Evolutionary conservation across 2,797 vertebrate species (phyloP).

Genomic region (Parotocinclus haroldoi): DNA sequence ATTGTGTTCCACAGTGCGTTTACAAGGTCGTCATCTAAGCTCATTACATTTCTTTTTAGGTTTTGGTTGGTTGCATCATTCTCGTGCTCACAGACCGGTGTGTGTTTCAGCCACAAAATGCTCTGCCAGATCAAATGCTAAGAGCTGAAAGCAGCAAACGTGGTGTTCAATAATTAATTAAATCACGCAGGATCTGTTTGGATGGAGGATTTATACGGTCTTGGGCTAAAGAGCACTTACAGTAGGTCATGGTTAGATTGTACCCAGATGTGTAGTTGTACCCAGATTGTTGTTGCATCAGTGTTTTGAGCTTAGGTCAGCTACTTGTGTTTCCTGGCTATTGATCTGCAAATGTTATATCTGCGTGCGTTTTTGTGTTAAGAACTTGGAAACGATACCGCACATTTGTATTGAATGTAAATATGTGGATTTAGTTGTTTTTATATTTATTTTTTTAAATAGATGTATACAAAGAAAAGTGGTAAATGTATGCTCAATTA

Average conservation of each 20-base stretch:
- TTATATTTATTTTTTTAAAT: too few relatives aligned
- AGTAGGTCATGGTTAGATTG: background rate
- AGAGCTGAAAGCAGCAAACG: conserved; percentile 11
- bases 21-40: background rate
- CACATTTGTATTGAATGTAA: too few relatives aligned
- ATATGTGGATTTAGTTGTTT: too few relatives aligned
- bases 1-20: conserved; percentile 1
- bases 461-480: too few relatives aligned
- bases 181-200: conserved; percentile 6
- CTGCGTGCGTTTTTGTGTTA: background rate
- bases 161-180: conserved; percentile 39
- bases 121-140: conserved; percentile 13
- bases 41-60: conserved; percentile 1
- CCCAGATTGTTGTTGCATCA: too few relatives aligned
- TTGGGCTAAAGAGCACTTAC: conserved; percentile 4
- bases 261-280: background rate
- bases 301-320: conserved; percentile 10
- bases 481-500: too few relatives aligned
- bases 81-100: conserved; percentile 1
- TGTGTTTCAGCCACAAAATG: conserved; percentile 10
- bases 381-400: too few relatives aligned
- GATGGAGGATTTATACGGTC: conserved; percentile 11
- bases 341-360: background rate
- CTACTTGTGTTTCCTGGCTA: conserved; percentile 6
- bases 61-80: background rate